Evolutionary conservation across 2,113 vertebrate genomes (phyloP), one percentile per base, ranked within the genome.

Genomic region (Sylvia atricapilla): DNA sequence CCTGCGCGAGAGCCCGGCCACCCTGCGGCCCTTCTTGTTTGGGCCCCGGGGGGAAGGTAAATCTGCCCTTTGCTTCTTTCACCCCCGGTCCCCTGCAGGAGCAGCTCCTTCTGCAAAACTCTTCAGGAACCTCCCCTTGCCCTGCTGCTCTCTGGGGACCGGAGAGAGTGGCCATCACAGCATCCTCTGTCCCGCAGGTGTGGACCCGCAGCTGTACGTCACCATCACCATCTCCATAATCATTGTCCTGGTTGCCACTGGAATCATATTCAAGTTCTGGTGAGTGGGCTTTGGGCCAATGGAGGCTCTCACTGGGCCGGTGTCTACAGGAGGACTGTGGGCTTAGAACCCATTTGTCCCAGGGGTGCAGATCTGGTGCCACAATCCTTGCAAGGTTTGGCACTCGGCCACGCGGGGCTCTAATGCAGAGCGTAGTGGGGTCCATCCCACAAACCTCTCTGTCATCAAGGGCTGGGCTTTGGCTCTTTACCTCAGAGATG

Each of bases 231-330:
- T 98, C 94, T 98, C 98, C 47, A 96, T 98, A 92, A 98, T 98
- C 93, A 98, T 98, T 8, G 98, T 98, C 49, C 96, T 98, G 2
- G 98, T 98, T 15, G 98, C 98, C 47, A 98, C 98, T 0, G 98
- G 98, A 79, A 98, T 98, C 90, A 98, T 98, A 95, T 98, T 98
- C 97, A 98, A 98, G 93, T 98, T 98, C 93, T 98, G 98, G 98
- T 98, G 95, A 98, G 98, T 95, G 86, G 37, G 55, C 20, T 44
- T 81, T 60, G 52, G 20, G 31, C 33, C 2, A 4, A 14, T 10
- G 24, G 24, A 84, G 23, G n/a, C 35, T 56, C 25, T 49, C 43
- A 37, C 25, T 25, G 15, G 0, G 0, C 67, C 0, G 0, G 15
- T 63, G 33, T 41, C 75, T 67, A 47, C 44, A 47, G 16, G 44